Base-by-base conservation (phyloP, 1,140 invertebrate genomes). In the Thaumetopoea pityocampa region DNA sequence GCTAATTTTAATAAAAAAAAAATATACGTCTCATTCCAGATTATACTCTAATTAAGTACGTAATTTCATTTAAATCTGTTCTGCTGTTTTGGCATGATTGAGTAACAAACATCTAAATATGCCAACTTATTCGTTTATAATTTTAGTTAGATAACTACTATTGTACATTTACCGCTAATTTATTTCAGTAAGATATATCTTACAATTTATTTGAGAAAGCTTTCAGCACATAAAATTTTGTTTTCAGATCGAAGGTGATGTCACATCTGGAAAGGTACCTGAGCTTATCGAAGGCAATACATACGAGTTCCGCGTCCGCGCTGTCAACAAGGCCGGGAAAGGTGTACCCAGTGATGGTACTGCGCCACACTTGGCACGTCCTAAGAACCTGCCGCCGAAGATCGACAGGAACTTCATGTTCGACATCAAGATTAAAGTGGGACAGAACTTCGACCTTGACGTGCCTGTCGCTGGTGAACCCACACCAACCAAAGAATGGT, bases 391-490 rank as follows among this genome's bases (percentile, higher is more conserved):
- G 65, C 85, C 96, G 26, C 97, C 97, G 0, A 95, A 93, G 72
- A 98, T 99, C 74, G 96, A 98, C 73, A 90, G 94, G 16, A 96
- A 96, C 78, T 94, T 94, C 47, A 92, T 99, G 88, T 85, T 93
- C 35, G 94, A 99, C 72, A 92, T 99, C 53, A 97, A 96, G 66
- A 90, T 97, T 29, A 91, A 92, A 50, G 97, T 96, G 20, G 97
- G 98, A 24, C 92, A 95, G 70, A 92, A 94, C 73, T 96, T 98
- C 78, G 94, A 97, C 68, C 92, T 98, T 53, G 93, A 96, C 67
- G 94, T 99, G 2, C 97, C 97, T 9, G 96, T 98, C 16, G 92
- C 87, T 53, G 98, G 97, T 17, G 96, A 98, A 80, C 98, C 98
- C 0, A 94, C 94, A 43, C 96, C 98, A 53, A 91, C 87, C 10